These are phyloP conservation scores for Plagodis dolabraria DNA, from an alignment of 2,888 invertebrate species.

Conservation along the genomic window DNA sequence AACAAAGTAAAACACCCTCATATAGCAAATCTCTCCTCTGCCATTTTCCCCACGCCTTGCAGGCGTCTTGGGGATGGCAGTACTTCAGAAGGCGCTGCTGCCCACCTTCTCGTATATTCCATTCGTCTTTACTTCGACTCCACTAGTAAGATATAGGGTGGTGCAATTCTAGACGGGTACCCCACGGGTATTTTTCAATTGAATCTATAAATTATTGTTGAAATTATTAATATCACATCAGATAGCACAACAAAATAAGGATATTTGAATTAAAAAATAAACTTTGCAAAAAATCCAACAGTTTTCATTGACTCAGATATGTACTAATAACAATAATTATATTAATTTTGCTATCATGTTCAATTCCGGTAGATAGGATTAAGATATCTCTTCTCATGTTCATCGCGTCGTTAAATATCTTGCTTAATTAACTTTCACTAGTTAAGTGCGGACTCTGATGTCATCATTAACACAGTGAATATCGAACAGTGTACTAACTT, in stretches of 20 bases:
- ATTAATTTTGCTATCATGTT: slow-evolving; percentile 37
- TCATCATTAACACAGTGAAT: slow-evolving; percentile 46
- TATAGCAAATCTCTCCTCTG: no score
- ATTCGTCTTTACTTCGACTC: no score
- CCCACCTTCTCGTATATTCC: no score
- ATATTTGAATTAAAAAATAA: not conserved
- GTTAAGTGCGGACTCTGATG: slow-evolving; percentile 57
- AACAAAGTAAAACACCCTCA: no score
- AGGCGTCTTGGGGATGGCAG: no score
- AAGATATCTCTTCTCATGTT: slow-evolving; percentile 36
- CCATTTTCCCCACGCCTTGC: no score
- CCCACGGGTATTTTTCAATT: no score
- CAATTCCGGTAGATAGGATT: slow-evolving; percentile 40
- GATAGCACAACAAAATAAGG: not conserved
- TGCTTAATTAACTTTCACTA: slow-evolving; percentile 72
- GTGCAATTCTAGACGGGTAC: no score
- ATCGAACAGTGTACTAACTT: slow-evolving; percentile 5
- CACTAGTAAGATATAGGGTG: no score
- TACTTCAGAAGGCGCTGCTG: no score
- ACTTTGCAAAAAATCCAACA: not conserved
- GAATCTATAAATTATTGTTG: no score
- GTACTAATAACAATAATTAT: slow-evolving; percentile 20
- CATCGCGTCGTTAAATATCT: slow-evolving; percentile 51
- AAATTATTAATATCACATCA: no score
- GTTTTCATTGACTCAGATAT: slow-evolving; percentile 13